Evolutionary conservation across 2,113 vertebrate species (phyloP), one percentile per base, ranked within the genome.

Genomic region (Mobula hypostoma): DNA sequence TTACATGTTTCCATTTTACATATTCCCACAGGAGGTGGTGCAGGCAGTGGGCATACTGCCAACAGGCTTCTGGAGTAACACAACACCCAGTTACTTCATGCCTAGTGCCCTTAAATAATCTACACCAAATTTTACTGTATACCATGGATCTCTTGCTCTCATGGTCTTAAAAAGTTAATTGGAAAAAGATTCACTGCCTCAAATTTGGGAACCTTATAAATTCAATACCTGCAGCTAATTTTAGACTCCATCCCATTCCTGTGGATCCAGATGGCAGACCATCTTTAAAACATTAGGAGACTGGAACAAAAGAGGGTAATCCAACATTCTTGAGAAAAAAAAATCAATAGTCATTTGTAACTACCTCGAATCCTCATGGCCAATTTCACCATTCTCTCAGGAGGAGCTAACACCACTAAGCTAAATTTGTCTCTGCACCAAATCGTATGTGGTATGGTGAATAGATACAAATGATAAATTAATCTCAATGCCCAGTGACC

Each of bases 151-250:
- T 40, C 32, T 76, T 93, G 70, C 70, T 74, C 19, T 93, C 56
- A 70, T 29, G 40, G 91, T 93, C 90, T 74, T 93, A 72, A 93
- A 74, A 82, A 93, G 68, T 74, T 93, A 93, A 93, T 93, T 93
- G 24, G 91, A 93, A 74, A 93, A 93, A 93, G 91, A 74, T 93
- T 74, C 70, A 76, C 91, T 76, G 70, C 91, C 70, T 93, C 91
- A 93, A 92, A 92, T 92, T 92, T 27, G 32, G 90, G 63, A 92
- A 72, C 90, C 90, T 27, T 92, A 92, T 92, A 92, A 93, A 93
- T 93, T 72, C 91, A 76, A 76, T 93, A 56, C 91, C 91, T 74
- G 70, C 70, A 74, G 70, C 32, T 93, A 76, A 21, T 93, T 93
- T 93, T 74, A 70, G 70, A 56, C 70, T 29, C 19, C 68, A 21